Conservation (phyloP, 2,888 invertebrate genomes). For the Agrotis ipsilon region DNA sequence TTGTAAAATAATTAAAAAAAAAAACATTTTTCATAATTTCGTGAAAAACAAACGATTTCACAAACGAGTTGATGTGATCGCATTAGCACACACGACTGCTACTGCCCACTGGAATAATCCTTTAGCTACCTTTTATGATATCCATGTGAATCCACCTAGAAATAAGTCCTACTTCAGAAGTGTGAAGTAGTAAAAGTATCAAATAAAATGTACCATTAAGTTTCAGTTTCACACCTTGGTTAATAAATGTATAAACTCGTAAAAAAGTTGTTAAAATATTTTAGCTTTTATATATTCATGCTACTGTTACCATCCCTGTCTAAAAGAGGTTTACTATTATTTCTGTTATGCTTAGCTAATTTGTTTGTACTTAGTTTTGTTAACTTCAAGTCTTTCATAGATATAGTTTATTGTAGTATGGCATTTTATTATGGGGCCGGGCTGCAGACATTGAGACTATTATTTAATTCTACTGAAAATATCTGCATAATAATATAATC, state of each 20-base stretch:
- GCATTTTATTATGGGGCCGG: too few species aligned
- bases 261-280: neutral
- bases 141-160: constrained; percentile 35
- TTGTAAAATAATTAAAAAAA: too few species aligned
- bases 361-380: too few species aligned
- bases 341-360: too few species aligned
- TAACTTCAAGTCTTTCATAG: neutral
- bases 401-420: too few species aligned
- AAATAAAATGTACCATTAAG: constrained; percentile 21
- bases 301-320: neutral
- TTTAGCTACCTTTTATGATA: constrained; percentile 27
- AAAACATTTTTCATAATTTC: neutral
- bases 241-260: constrained; percentile 14
- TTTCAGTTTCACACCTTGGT: neutral
- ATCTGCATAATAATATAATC: too few species aligned
- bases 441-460: too few species aligned
- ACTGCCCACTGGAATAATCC: constrained; percentile 5
- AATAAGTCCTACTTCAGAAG: neutral
- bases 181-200: constrained; percentile 14
- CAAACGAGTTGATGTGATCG: constrained; percentile 26
- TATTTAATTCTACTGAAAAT: too few species aligned
- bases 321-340: neutral
- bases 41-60: constrained; percentile 8
- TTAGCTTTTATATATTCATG: neutral
- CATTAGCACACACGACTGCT: constrained; percentile 34